Base-by-base conservation (phyloP, 30 jellyfish, hydroid and myxozoan species). In the Rhopilema esculentum region DNA sequence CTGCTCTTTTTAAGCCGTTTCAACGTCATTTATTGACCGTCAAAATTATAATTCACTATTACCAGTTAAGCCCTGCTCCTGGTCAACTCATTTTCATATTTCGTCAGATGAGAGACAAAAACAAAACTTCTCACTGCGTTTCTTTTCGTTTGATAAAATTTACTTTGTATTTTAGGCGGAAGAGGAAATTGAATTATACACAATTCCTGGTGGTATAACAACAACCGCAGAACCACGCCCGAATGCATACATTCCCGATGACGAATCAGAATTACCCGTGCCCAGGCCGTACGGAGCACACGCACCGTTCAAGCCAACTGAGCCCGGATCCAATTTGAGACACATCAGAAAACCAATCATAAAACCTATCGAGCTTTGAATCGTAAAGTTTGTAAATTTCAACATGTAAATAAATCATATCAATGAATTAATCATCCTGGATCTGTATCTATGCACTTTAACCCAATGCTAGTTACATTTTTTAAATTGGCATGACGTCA, bases 181-280 rank as follows among this genome's bases (percentile, higher is more conserved):
- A 17, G 98, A 93, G 52, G 92, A 87, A 82, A 30, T 66, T 51
- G 97, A 93, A 48, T 51, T 72, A 29, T 80, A 93, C 77, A 69
- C 86, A 29, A 73, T 93, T 16, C 86, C 97, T 21, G 98, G 98
- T 28, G 98, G 97, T 23, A 83, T 88, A 33, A 87, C 95, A 48
- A 93, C 98, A 32, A 93, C 98, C 0, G 98, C 98, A 12, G 98
- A 93, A 57, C 98, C 98, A 4, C 97, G 98, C 17, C 98, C 98
- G 22, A 93, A 93, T 83, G 98, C 98, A 0, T 93, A 93, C 82
- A 93, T 93, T 48, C 98, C 98, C 9, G 97, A 93, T 87, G 97
- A 93, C 68, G 97, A 86, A 40, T 53, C 89, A 4, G 95, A 88
- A 51, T 73, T 93, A 23, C 98, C 98, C 1, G 88, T 93, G 30